These are phyloP conservation scores for Isurus oxyrinchus DNA, from an alignment of 2,113 vertebrate species.

Conservation along the genomic window DNA sequence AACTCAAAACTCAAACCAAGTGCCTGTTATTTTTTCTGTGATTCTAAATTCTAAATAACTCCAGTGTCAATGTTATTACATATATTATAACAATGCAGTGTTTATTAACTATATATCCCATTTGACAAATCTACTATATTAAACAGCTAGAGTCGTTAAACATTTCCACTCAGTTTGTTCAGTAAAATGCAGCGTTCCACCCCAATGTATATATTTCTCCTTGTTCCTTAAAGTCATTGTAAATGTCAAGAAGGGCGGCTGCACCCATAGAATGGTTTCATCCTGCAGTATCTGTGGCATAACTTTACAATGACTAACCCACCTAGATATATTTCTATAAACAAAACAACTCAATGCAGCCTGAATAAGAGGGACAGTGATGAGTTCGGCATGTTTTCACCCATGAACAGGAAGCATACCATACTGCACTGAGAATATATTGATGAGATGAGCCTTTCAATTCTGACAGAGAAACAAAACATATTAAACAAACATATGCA, in stretches of 20 bases:
- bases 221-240: neutral
- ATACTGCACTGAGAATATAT: neutral
- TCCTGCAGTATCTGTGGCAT: neutral
- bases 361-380: neutral
- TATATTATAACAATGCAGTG: neutral
- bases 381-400: neutral
- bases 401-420: neutral
- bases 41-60: no score
- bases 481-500: neutral
- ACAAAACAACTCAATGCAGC: neutral
- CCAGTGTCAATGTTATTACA: neutral
- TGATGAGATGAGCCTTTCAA: neutral
- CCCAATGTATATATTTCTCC: neutral
- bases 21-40: no score
- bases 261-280: neutral
- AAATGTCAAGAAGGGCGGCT: neutral
- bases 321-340: neutral
- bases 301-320: neutral
- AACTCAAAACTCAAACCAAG: no score
- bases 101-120: neutral
- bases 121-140: neutral
- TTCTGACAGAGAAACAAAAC: neutral
- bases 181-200: neutral
- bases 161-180: neutral
- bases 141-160: neutral